Percentiles rank a stretch among this genome's conserved stretches.
Evolutionary conservation across 2,113 vertebrate species (phyloP).

Genomic region (Polypterus senegalus): DNA sequence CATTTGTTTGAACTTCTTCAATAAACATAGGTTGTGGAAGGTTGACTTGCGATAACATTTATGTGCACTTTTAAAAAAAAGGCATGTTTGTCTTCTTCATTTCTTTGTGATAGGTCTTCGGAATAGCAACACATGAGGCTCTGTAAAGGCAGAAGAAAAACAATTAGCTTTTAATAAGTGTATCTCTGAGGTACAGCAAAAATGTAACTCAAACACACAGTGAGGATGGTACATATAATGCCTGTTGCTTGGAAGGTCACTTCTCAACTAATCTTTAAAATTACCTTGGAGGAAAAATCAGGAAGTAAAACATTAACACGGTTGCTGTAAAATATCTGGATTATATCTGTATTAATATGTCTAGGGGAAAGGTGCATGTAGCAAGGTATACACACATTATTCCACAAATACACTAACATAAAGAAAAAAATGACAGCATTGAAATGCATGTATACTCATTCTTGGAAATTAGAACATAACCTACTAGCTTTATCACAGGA

Average conservation of each 20-base stretch:
- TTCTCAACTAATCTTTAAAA: neutral
- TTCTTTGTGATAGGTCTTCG: slow-evolving; percentile 70
- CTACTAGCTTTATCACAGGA: neutral
- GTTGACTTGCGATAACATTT: too few relatives aligned
- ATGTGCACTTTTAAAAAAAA: too few relatives aligned
- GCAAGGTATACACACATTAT: too few relatives aligned
- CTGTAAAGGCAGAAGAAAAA: slow-evolving; percentile 38
- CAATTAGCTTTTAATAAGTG: neutral
- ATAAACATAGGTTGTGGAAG: too few relatives aligned
- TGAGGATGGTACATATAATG: neutral
- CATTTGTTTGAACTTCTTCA: too few relatives aligned
- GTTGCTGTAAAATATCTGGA: neutral
- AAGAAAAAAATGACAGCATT: too few relatives aligned
- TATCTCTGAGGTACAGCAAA: neutral
- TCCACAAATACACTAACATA: too few relatives aligned
- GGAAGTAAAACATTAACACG: neutral
- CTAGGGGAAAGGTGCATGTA: too few relatives aligned
- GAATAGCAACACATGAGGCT: slow-evolving; percentile 86
- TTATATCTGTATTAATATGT: too few relatives aligned
- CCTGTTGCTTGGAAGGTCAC: neutral
- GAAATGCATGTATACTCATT: too few relatives aligned
- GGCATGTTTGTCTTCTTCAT: slow-evolving; percentile 20
- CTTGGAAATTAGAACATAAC: too few relatives aligned
- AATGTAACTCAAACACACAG: slow-evolving; percentile 2
- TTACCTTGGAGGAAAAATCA: neutral